phyloP scores from a whole-genome alignment of 1,140 invertebrate species.

The Drosophila neocordata region DNA sequence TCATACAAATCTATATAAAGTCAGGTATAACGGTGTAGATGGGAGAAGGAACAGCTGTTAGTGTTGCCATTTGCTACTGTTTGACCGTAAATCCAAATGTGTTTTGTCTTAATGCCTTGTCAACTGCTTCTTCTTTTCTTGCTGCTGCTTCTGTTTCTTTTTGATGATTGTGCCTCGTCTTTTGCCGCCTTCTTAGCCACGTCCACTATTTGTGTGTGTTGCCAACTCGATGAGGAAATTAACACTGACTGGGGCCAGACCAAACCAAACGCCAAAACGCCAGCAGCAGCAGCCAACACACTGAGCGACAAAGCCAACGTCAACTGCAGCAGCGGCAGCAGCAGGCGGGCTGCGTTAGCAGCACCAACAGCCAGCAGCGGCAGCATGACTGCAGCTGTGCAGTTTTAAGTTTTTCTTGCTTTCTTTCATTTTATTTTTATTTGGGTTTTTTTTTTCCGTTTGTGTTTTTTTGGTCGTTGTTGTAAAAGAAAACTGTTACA shows the following conservation, averaged over 20 bases:
- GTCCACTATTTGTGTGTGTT: constrained; percentile 38
- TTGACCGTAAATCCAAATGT: constrained; percentile 3
- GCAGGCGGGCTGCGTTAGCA: constrained; percentile 21
- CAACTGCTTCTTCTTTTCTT: background rate
- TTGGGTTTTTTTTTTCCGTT: constrained; percentile 24
- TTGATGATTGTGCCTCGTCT: background rate
- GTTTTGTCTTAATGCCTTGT: constrained; percentile 6
- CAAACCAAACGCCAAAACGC: constrained; percentile 50
- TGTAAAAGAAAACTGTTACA: constrained; percentile 71
- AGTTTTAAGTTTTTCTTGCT: constrained; percentile 12
- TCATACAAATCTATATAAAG: too few species aligned
- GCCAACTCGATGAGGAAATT: constrained; percentile 77
- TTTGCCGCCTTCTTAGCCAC: constrained; percentile 26
- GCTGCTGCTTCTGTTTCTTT: constrained; percentile 7
- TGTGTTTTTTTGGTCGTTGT: constrained; percentile 23
- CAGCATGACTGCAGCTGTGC: constrained; percentile 52
- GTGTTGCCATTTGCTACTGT: background rate
- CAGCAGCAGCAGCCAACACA: constrained; percentile 27
- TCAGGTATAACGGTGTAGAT: background rate
- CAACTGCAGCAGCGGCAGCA: constrained; percentile 23
- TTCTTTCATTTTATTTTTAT: constrained; percentile 4
- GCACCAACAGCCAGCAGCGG: constrained; percentile 25
- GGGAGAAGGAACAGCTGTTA: constrained; percentile 8
- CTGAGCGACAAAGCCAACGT: constrained; percentile 6
- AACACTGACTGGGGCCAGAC: constrained; percentile 71